Base-by-base conservation (phyloP, 2,113 vertebrate species). In the Lanius collurio region DNA sequence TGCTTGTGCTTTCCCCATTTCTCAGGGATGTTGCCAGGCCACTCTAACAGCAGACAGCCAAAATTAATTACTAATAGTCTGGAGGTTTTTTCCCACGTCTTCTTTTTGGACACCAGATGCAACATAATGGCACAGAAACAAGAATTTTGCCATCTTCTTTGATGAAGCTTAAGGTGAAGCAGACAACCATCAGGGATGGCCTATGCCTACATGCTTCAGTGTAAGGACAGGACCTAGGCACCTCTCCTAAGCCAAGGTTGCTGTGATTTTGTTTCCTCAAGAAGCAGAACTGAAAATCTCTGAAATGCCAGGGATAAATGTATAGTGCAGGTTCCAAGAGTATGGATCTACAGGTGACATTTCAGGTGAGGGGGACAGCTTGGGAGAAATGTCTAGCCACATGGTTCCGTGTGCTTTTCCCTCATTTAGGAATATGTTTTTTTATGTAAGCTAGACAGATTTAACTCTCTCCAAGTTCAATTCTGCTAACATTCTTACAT, bases 261-360 rank as follows among this genome's bases (percentile, higher is more conserved):
- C 47, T 50, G 7, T 35, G 39, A 15, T 69, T 65, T 75, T 87
- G 24, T 74, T 75, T 86, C 60, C 59, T 60, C 37, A n/a, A 63
- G 52, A 69, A 50, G 49, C 31, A 71, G 24, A 84, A 91, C 27
- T 8, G 18, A 90, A 33, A 64, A 33, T 55, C 87, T 50, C 42
- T 44, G 47, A 87, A 74, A 69, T 75, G 60, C 83, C 68, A 9
- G 13, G 22, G 31, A 59, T 55, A 84, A 89, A 84, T 3, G 7
- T 24, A 31, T 11, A 68, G 65, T 33, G 30, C 55, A 75, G 42
- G 50, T 76, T 67, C 59, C 57, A 86, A 74, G n/a, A 5, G 2
- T 50, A 59, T 9, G 13, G 35, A 80, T 71, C 83, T 87, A 83
- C 76, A 84, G 79, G 80, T 74, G 62, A 87, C 71, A 82, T 50